Evolutionary conservation across 2,888 invertebrate genomes (phyloP).

Genomic region (Salticus scenicus): DNA sequence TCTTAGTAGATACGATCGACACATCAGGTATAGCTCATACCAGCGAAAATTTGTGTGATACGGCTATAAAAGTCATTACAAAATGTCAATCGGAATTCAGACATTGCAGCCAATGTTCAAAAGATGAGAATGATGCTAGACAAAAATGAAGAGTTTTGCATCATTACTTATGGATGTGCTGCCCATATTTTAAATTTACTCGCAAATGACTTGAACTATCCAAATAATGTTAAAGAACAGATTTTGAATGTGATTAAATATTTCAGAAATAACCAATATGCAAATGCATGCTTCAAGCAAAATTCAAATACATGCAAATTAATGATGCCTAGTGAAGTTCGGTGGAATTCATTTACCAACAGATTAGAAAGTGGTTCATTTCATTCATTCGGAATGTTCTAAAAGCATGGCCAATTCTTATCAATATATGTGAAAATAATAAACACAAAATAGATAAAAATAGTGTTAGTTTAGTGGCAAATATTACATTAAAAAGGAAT

Average conservation of each 20-base stretch:
- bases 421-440: background rate
- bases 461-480: too few species aligned
- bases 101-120: too few species aligned
- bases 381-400: too few species aligned
- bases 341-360: background rate
- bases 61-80: background rate
- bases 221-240: conserved; percentile 8
- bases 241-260: conserved; percentile 7
- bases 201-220: background rate
- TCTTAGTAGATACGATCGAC: background rate
- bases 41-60: background rate
- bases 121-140: too few species aligned
- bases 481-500: too few species aligned
- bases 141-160: too few species aligned
- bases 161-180: too few species aligned
- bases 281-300: background rate
- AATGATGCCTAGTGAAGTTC: background rate
- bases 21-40: background rate
- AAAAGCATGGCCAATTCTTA: background rate
- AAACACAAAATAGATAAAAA: background rate
- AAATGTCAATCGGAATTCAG: background rate
- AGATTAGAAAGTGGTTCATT: background rate
- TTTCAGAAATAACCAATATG: background rate
- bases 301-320: background rate
- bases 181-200: too few species aligned